phyloP scores from a whole-genome alignment of 2,797 vertebrate genomes.

The Sebastiscus albofasciatus region DNA sequence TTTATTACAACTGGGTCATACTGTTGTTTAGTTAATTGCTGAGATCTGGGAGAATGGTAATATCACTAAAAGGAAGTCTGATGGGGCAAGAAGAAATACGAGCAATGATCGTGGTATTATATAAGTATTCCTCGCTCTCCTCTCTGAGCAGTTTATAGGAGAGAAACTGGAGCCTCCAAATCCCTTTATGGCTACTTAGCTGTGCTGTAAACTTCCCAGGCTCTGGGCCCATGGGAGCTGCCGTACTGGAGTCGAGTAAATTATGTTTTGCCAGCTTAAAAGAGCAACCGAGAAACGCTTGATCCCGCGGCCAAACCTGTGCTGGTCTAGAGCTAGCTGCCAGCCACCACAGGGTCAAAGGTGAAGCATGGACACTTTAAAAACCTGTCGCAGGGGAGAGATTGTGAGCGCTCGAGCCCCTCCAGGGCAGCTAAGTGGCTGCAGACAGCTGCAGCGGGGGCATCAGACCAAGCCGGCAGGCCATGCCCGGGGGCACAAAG shows the following conservation, averaged over 20 bases:
- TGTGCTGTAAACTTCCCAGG: slow-evolving; percentile 57
- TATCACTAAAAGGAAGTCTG: neutral
- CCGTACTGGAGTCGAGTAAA: slow-evolving; percentile 46
- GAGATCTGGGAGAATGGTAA: neutral
- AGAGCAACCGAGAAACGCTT: slow-evolving; percentile 14
- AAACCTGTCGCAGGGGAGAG: neutral
- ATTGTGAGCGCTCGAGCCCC: slow-evolving; percentile 8
- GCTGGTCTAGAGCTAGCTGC: slow-evolving; percentile 10
- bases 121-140: slow-evolving; percentile 8
- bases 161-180: slow-evolving; percentile 46
- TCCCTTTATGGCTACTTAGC: slow-evolving; percentile 66
- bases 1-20: neutral
- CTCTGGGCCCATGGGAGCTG: slow-evolving; percentile 35
- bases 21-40: neutral
- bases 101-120: slow-evolving; percentile 18
- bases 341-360: slow-evolving; percentile 21
- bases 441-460: slow-evolving; percentile 34
- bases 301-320: slow-evolving; percentile 3
- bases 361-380: slow-evolving; percentile 19
- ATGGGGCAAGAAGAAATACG: neutral
- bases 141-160: slow-evolving; percentile 39
- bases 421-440: slow-evolving; percentile 30
- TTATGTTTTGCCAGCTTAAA: slow-evolving; percentile 49
- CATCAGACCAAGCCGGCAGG: slow-evolving; percentile 37
- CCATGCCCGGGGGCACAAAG: slow-evolving; percentile 50